Base-by-base conservation (phyloP, 1,140 invertebrate genomes). In the Sesamia nonagrioides region DNA sequence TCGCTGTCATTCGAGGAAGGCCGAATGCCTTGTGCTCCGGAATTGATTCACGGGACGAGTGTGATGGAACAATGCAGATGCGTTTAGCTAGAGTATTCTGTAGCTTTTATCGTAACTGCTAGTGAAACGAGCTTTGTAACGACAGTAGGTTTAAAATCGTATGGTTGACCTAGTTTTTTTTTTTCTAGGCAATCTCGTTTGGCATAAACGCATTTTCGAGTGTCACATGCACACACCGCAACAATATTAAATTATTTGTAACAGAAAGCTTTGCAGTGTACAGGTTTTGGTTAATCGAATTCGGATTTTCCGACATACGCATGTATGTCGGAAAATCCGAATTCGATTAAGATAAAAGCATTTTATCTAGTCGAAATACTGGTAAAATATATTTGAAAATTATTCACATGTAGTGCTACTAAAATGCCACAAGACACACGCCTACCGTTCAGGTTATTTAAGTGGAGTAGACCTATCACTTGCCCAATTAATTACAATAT, bases 41-140 rank as follows among this genome's bases (percentile, higher is more conserved):
- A 89, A 89, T 86, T 86, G 87, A 88, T 90, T 90, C 84, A 82
- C 75, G 80, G 74, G 77, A 78, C 79, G 80, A 87, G 83, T 84
- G 81, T 88, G 83, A 88, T 87, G 82, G 83, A 80, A 82, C 77
- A 81, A 76, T 84, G 80, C 79, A 58, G 77, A 81, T 82, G 80
- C 78, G 83, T 84, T 84, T 84, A 82, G 68, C 79, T 35, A 40
- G 66, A 78, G 82, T 48, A 74, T 78, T 58, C 76, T 78, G 71
- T 74, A 74, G 73, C 73, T 76, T 76, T 76, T 76, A 76, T 52
- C 60, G 73, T 63, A 63, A 76, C 73, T 63, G 45, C 71, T 74
- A 60, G 58, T 63, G 56, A 63, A 63, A 63, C 73, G 60, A 50
- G 73, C 73, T 76, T 76, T 76, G 73, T 76, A 76, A 63, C 73